Base-by-base conservation (phyloP, 1,140 invertebrate genomes). In the Plutomurus gul region DNA sequence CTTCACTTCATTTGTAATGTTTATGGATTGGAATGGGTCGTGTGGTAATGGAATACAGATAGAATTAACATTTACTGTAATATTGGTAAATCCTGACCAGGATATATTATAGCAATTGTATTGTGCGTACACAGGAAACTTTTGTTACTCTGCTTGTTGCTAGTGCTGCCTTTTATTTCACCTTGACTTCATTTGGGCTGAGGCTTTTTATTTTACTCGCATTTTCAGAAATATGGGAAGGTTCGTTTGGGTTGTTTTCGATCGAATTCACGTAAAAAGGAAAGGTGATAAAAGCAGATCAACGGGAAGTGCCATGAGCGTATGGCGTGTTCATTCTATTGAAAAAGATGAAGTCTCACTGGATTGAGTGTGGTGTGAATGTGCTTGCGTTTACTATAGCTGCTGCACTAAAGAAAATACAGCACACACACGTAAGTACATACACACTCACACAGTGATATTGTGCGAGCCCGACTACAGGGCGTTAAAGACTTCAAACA, bases 121-220 rank as follows among this genome's bases (percentile, higher is more conserved):
- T 47, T 4, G 7, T 13, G n/a, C 16, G n/a, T 20, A 49, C 7
- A 49, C 10, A 47, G 10, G 6, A 10, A 47, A 4, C 18, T 47
- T 13, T n/a, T 47, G 4, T 13, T 47, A 47, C 10, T n/a, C 18
- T 47, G 7, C 1, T 16, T 25, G 8, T 5, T 22, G 33, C 8
- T 60, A 2, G 16, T 3, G 3, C 27, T 27, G 33, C 27, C 20
- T 65, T 33, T 65, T 16, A 65, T 16, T 36, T 65, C 36, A 65
- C 56, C 56, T 65, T 65, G 56, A 65, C 30, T 65, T 65, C 27
- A 65, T 65, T 65, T 36, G n/a, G n/a, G n/a, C 16, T 27, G 39
- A 43, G 39, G 39, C 16, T 65, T 65, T 3, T 3, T 43, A 7
- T 43, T 13, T n/a, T 43, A 43, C 2, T 43, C 39, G 11, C 39